Evolutionary conservation across 2,888 invertebrate genomes (phyloP), one percentile per base, ranked within the genome.

Genomic region (Dioctria linearis): DNA sequence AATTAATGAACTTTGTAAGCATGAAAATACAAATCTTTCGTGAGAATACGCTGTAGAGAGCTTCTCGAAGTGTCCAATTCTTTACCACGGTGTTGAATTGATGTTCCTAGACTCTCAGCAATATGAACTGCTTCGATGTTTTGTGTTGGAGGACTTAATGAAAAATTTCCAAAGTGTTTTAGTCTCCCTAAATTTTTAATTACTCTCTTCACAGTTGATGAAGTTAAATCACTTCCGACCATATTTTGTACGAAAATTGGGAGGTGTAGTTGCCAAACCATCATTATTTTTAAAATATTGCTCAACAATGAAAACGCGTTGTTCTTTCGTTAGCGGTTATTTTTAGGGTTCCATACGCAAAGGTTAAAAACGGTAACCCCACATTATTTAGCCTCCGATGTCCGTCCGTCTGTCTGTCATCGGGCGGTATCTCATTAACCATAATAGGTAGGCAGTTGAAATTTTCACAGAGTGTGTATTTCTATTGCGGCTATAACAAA

Each of bases 81-180:
- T 69, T 66, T 43, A n/a, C 43, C n/a, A 42, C 79, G 54, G 49
- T 5, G 79, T 46, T 43, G 71, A 86, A 86, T 85, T 84, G 84
- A 85, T 81, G 84, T 84, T 84, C 25, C 25, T 25, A 2, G 25
- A 25, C 25, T 25, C 69, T 85, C 85, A 84, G 65, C 83, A 80
- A 85, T 83, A 81, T 81, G 81, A 57, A 83, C 80, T 83, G 84
- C 84, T 82, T 81, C 83, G 80, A 85, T 84, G 59, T 84, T 84
- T 49, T 79, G 80, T 61, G 37, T 39, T 37, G 61, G 4, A 57
- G 3, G 57, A 6, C 57, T 13, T 57, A 2, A 3, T 80, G 65
- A 83, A 83, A 83, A 81, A 82, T 79, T 81, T 67, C 81, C 83
- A 83, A 84, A 80, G 67, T 80, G 81, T 83, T 83, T 82, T 65